Percentiles rank a stretch among this genome's conserved stretches.
phyloP scores from a whole-genome alignment of 2,888 invertebrate species.

The Julus scanicus region DNA sequence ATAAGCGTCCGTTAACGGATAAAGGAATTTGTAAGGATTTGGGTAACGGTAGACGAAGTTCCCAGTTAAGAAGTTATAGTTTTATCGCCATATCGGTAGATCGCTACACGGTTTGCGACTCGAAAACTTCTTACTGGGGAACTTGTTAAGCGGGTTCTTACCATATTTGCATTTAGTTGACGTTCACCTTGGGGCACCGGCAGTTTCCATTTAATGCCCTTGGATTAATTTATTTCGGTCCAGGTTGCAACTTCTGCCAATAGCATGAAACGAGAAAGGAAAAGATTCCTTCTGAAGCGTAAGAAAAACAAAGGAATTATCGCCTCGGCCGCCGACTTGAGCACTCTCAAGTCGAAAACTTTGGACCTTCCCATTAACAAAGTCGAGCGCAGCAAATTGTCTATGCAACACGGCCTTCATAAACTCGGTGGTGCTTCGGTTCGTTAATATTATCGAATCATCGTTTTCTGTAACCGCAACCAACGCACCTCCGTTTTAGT shows the following conservation, averaged over 20 bases:
- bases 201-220: too few species aligned
- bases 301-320: slow-evolving; percentile 69
- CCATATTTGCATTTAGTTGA: too few species aligned
- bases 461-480: not conserved
- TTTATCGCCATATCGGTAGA: too few species aligned
- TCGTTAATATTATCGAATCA: slow-evolving; percentile 6
- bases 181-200: too few species aligned
- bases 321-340: slow-evolving; percentile 38
- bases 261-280: slow-evolving; percentile 54
- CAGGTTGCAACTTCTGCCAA: slow-evolving; percentile 49
- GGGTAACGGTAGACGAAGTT: too few species aligned
- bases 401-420: slow-evolving; percentile 53
- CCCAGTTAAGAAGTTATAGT: too few species aligned
- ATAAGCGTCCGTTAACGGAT: not conserved
- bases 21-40: not conserved
- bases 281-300: slow-evolving; percentile 67
- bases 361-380: slow-evolving; percentile 50
- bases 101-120: too few species aligned
- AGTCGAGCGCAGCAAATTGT: slow-evolving; percentile 19
- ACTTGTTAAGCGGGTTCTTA: too few species aligned
- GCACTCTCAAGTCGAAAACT: slow-evolving; percentile 51
- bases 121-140: too few species aligned
- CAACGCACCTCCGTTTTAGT: slow-evolving; percentile 22
- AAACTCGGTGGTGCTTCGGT: slow-evolving; percentile 51
- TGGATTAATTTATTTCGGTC: slow-evolving; percentile 3